Conservation (phyloP, 2,113 vertebrate genomes). For the Cyanocitta stelleri region DNA sequence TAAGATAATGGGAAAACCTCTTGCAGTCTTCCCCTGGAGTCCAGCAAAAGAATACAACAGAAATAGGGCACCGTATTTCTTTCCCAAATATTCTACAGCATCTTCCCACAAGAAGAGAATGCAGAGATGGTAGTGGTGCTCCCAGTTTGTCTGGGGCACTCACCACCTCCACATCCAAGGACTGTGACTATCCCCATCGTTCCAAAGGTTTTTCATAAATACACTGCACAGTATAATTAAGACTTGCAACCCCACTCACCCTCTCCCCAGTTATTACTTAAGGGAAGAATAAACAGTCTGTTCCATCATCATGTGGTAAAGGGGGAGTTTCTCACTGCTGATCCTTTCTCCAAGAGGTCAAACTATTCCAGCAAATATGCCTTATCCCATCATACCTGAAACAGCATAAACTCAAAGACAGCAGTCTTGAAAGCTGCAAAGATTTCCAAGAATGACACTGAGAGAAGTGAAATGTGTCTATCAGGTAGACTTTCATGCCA, state of each 20-base stretch:
- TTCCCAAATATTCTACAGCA: background rate
- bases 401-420: background rate
- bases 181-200: background rate
- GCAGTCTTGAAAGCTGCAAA: background rate
- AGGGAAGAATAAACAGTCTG: background rate
- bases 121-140: rapidly evolving
- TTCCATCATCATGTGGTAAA: background rate
- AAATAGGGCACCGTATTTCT: background rate
- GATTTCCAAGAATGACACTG: background rate
- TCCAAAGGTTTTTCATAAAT: background rate
- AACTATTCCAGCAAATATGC: background rate
- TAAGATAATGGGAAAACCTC: slow-evolving; percentile 20
- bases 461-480: too few species aligned
- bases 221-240: background rate
- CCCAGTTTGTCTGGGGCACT: background rate
- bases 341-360: background rate
- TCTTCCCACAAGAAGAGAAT: background rate
- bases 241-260: background rate
- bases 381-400: background rate
- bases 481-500: background rate
- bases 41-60: background rate
- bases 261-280: background rate
- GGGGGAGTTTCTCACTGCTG: background rate
- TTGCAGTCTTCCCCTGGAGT: background rate
- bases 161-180: background rate